phyloP scores from a whole-genome alignment of 2,797 vertebrate species.

The Sebastes hubbsi region DNA sequence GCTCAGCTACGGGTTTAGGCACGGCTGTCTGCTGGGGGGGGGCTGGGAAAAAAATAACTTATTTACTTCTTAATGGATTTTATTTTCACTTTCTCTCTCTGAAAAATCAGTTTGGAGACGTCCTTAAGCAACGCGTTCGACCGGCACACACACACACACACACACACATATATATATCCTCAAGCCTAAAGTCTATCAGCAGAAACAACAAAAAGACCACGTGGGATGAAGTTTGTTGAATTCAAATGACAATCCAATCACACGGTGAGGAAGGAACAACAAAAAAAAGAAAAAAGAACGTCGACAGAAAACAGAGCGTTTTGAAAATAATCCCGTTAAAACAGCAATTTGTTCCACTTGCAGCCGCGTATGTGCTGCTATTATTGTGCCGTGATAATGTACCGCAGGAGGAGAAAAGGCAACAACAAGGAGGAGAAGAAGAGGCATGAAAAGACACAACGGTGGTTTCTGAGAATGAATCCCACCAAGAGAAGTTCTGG shows the following conservation, averaged over 20 bases:
- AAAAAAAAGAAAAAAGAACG: constrained; percentile 1
- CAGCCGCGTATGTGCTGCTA: constrained; percentile 42
- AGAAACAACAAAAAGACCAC: constrained; percentile 14
- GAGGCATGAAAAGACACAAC: constrained; percentile 27
- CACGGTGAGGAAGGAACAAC: neutral
- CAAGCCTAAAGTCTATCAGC: constrained; percentile 21
- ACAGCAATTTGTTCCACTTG: constrained; percentile 69
- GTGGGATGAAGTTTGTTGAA: constrained; percentile 45
- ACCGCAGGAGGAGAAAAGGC: constrained; percentile 12
- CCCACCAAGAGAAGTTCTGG: neutral
- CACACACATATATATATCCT: neutral
- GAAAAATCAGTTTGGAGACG: constrained; percentile 40
- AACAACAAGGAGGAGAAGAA: constrained; percentile 11
- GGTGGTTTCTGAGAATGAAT: neutral
- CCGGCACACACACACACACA: constrained; percentile 1
- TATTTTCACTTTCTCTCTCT: constrained; percentile 37
- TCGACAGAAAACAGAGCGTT: constrained; percentile 9
- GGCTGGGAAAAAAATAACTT: constrained; percentile 39
- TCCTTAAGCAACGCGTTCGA: constrained; percentile 9
- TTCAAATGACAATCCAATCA: constrained; percentile 66
- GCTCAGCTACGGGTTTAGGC: constrained; percentile 66
- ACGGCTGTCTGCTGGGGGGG: constrained; percentile 67
- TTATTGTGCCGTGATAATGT: constrained; percentile 60
- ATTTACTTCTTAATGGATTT: constrained; percentile 63
- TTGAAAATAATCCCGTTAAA: constrained; percentile 76